These are phyloP conservation scores for Helleia helle DNA, from an alignment of 2,888 invertebrate species.

Conservation along the genomic window DNA sequence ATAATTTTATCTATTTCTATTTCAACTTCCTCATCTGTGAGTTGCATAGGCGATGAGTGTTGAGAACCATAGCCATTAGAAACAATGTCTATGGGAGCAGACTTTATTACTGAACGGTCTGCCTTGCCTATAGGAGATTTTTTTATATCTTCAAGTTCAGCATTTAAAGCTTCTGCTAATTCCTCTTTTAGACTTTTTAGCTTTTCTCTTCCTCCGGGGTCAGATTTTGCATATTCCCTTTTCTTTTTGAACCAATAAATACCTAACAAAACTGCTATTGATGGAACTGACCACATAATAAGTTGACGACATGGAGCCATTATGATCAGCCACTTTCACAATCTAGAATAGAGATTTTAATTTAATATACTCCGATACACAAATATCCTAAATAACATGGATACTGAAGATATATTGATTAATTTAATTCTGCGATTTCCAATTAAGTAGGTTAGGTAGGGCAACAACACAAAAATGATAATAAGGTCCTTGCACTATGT, in stretches of 20 bases:
- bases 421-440: too few species aligned
- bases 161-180: constrained; percentile 59
- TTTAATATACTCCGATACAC: neutral
- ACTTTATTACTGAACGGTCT: constrained; percentile 69
- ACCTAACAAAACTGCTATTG: constrained; percentile 84
- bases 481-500: too few species aligned
- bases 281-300: constrained; percentile 85
- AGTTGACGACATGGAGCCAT: constrained; percentile 87
- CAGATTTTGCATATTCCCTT: constrained; percentile 82
- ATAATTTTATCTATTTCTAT: constrained; percentile 78
- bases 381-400: too few species aligned
- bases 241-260: constrained; percentile 89
- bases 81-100: constrained; percentile 79
- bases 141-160: constrained; percentile 49
- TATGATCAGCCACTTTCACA: constrained; percentile 81
- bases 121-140: constrained; percentile 59
- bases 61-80: constrained; percentile 67
- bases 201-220: constrained; percentile 79
- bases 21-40: constrained; percentile 80
- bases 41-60: constrained; percentile 71
- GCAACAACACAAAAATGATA: too few species aligned
- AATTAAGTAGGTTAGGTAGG: too few species aligned
- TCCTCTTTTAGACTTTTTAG: constrained; percentile 64
- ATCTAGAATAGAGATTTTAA: constrained; percentile 39
- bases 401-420: too few species aligned